Evolutionary conservation across 1,140 invertebrate species (phyloP).

Genomic region (Mesaphorura yosii): DNA sequence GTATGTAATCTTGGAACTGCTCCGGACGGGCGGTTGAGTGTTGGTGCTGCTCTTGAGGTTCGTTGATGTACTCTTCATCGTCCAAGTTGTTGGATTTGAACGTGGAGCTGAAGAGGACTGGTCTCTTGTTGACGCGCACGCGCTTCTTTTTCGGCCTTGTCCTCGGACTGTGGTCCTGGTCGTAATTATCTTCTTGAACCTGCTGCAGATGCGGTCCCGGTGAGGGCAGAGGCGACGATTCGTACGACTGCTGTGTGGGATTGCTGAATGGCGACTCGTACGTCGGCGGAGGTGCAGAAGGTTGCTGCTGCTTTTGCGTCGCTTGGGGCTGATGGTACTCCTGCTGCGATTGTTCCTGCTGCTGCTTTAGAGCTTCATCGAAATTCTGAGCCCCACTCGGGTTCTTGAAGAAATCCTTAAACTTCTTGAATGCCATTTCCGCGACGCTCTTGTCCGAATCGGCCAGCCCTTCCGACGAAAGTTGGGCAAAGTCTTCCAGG

Average conservation of each 20-base stretch:
- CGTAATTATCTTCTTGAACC: background rate
- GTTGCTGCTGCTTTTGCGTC: background rate
- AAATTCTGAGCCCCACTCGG: slow-evolving; percentile 8
- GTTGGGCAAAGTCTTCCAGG: slow-evolving; percentile 23
- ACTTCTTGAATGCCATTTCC: slow-evolving; percentile 22
- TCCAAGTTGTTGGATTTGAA: background rate
- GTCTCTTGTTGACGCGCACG: background rate
- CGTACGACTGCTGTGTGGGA: too few relatives aligned
- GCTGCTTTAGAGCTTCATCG: background rate
- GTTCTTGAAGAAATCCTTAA: slow-evolving; percentile 24
- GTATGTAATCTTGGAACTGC: slow-evolving; percentile 10
- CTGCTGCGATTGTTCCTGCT: background rate
- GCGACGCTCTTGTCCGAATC: slow-evolving; percentile 19
- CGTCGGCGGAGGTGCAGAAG: background rate
- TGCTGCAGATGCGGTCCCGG: background rate
- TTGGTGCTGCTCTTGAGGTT: background rate
- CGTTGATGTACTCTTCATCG: background rate
- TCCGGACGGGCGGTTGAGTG: background rate
- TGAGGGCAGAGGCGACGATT: too few relatives aligned
- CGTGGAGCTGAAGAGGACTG: background rate
- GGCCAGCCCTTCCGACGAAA: slow-evolving; percentile 7
- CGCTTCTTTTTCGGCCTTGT: background rate
- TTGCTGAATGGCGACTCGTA: background rate
- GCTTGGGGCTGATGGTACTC: background rate
- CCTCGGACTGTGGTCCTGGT: background rate